Conservation (phyloP, 2,113 vertebrate genomes). For the Hemicordylus capensis region DNA sequence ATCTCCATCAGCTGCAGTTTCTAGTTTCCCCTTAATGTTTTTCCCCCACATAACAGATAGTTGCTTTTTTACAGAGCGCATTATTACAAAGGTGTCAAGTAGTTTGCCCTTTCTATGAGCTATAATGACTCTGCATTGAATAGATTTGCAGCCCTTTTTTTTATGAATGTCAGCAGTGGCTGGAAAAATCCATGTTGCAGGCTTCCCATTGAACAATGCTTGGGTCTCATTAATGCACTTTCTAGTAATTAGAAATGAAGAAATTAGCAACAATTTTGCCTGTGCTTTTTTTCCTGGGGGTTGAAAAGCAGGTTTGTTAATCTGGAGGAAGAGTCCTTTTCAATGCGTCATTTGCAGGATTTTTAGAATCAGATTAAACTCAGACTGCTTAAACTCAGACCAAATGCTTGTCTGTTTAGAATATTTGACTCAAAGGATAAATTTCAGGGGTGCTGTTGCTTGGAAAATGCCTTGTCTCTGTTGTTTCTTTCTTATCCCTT, state of each 20-base stretch:
- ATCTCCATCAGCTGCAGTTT: neutral
- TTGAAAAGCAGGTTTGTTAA: neutral
- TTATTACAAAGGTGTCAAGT: neutral
- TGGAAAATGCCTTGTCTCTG: too few species aligned
- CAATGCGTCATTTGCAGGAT: neutral
- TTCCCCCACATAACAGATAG: neutral
- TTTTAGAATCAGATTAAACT: neutral
- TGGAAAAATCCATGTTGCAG: neutral
- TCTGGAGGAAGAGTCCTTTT: neutral
- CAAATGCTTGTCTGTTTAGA: too few species aligned
- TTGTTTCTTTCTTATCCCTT: too few species aligned
- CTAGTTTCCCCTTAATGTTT: neutral
- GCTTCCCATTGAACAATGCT: neutral
- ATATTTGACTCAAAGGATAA: too few species aligned
- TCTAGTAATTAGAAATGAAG: neutral
- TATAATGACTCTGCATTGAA: neutral
- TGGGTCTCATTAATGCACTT: neutral
- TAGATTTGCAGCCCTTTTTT: neutral
- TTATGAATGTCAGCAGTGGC: neutral
- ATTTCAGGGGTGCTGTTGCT: too few species aligned
- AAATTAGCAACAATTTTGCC: neutral
- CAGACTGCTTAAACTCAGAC: too few species aligned
- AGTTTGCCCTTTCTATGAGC: conserved; percentile 10
- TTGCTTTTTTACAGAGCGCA: conserved; percentile 2
- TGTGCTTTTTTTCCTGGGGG: neutral